Base-by-base conservation (phyloP, 1,140 invertebrate species). In the Mizuhopecten yessoensis region DNA sequence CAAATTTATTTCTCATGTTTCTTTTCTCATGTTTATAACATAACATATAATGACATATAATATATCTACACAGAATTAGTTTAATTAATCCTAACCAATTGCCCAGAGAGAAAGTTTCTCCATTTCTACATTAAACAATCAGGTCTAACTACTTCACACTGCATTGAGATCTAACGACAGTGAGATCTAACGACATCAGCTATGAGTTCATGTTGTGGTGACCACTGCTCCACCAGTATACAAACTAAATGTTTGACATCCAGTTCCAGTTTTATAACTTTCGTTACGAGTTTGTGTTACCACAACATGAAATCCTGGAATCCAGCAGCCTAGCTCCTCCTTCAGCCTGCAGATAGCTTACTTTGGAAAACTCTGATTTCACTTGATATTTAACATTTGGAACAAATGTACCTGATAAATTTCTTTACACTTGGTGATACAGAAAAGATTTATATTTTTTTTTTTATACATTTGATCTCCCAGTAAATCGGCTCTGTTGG, bases 301-400 rank as follows among this genome's bases (percentile, higher is more conserved):
- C 57, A 75, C 57, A 75, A 75, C 57, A 75, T 75, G 57, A 75
- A 75, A 29, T 29, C 57, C 29, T 29, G n/a, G 1, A 29, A 75
- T 75, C 57, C 57, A 45, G 42, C 9, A 45, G 9, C n/a, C 57
- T 75, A 75, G 57, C 57, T 75, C 57, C n/a, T n/a, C n/a, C 9
- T 75, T 75, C n/a, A 29, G 15, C 57, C 23, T n/a, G n/a, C 0
- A 75, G 20, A 29, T 75, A 75, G n/a, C n/a, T 75, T 1, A 75
- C 5, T 75, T n/a, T 75, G 57, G n/a, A 75, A 75, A 75, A n/a
- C 29, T 75, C 57, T 75, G 57, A 75, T 29, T 75, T 75, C 57
- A 75, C 11, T 29, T 75, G 5, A 75, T 29, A 29, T 75, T 75
- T 75, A 17, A 45, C 13, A 39, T 39, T 45, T 45, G 17, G 17